These are phyloP conservation scores for Nothocercus julius DNA, from an alignment of 2,113 vertebrate genomes.

Conservation along the genomic window DNA sequence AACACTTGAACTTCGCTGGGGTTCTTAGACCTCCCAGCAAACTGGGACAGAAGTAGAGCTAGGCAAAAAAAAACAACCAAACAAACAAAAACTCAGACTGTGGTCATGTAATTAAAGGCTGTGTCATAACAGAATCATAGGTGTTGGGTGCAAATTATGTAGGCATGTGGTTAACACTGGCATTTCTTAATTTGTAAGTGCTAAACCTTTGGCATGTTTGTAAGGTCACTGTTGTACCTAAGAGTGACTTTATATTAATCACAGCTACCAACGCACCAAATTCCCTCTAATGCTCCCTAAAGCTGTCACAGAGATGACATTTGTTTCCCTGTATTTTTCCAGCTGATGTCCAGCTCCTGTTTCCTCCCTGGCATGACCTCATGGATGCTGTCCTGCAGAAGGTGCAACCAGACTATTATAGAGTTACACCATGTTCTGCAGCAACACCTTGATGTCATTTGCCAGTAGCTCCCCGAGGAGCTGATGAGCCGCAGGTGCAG, in stretches of 20 bases:
- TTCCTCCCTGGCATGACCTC: not conserved
- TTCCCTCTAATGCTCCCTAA: not conserved
- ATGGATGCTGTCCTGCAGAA: rapidly evolving
- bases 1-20: not conserved
- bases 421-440: rapidly evolving
- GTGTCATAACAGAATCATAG: slow-evolving; percentile 12
- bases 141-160: not conserved
- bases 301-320: not conserved
- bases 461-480: not conserved
- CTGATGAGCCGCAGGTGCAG: not conserved
- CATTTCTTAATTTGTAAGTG: not conserved
- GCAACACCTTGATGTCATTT: not conserved
- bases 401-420: not conserved
- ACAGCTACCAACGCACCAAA: not conserved
- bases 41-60: slow-evolving; percentile 17
- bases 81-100: not conserved
- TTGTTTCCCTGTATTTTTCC: not conserved
- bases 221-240: not conserved
- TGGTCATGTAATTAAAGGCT: slow-evolving; percentile 32
- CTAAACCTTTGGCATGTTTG: not conserved
- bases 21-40: not conserved
- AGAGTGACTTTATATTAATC: not conserved
- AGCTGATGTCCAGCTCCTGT: not conserved
- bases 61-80: not conserved
- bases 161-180: not conserved